Percentiles rank a stretch among this genome's conserved stretches.
phyloP scores from a whole-genome alignment of 2,888 invertebrate genomes.

The Helobdella robusta region DNA sequence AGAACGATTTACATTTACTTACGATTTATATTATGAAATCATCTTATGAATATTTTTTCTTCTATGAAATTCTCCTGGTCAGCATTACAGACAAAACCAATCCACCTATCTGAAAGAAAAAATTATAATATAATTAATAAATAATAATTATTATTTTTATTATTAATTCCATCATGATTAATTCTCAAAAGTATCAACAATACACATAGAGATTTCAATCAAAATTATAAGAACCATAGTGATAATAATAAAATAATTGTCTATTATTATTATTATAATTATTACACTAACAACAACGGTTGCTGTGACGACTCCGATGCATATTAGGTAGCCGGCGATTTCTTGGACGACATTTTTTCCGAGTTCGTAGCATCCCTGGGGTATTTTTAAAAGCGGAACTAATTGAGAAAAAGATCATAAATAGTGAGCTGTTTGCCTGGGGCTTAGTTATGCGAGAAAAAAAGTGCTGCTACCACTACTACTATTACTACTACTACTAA shows the following conservation, averaged over 20 bases:
- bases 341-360: conserved; percentile 29
- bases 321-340: conserved; percentile 30
- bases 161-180: neutral
- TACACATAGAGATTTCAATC: neutral
- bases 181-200: neutral
- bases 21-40: no score
- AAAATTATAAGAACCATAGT: neutral
- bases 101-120: conserved; percentile 17
- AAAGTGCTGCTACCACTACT: no score
- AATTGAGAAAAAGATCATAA: no score
- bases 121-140: neutral
- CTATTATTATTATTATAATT: neutral
- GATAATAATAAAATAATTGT: neutral
- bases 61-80: conserved; percentile 18
- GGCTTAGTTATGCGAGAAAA: no score
- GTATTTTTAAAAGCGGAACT: no score
- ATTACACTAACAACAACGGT: conserved; percentile 29
- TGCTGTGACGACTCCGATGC: conserved; percentile 31
- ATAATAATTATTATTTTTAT: neutral
- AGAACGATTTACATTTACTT: no score
- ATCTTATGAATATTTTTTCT: no score
- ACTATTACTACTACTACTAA: no score
- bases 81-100: conserved; percentile 20
- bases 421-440: no score
- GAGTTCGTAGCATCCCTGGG: conserved; percentile 33